Base-by-base conservation (phyloP, 2,113 vertebrate species). In the Turdus rufiventris region DNA sequence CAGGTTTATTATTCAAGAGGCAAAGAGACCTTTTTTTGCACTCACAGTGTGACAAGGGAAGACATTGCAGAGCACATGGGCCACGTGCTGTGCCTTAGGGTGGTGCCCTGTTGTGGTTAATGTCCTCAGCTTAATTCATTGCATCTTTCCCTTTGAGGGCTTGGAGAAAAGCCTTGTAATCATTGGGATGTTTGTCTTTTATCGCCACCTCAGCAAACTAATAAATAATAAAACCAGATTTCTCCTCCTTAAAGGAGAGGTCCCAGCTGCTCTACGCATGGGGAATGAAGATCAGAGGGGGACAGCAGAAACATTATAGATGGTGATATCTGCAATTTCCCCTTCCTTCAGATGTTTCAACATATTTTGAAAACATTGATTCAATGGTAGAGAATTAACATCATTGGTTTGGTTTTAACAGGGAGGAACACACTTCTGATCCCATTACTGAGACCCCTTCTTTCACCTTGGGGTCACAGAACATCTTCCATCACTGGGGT, bases 31-130 rank as follows among this genome's bases (percentile, higher is more conserved):
- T 6, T 20, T 34, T 75, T 76, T 43, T 65, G 26, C 10, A 25
- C 24, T 84, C 65, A 7, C 14, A 79, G 9, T 10, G 10, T 42
- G 42, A 51, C 20, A 58, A 42, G 40, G 71, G 31, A 67, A n/a
- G 53, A 43, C 9, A 38, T 7, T 2, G 5, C n/a, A 65, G 50
- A 53, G 33, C 7, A 3, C 13, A 31, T 0, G 5, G 54, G 28
- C 25, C 0, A 0, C 0, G 2, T 2, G 5, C 9, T 42, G 33
- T 58, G 63, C 62, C 14, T 72, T 17, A 47, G 45, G 58, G 33
- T 70, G 47, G 28, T 87, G 53, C 20, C 68, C 25, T 72, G 23
- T 34, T 75, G 36, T 48, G 58, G 43, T 21, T 42, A 26, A 65
- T 50, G 85, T 18, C 16, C 8, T 71, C 72, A 76, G 23, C 47